Base-by-base conservation (phyloP, 1,140 invertebrate genomes). In the Armadillidium nasatum region DNA sequence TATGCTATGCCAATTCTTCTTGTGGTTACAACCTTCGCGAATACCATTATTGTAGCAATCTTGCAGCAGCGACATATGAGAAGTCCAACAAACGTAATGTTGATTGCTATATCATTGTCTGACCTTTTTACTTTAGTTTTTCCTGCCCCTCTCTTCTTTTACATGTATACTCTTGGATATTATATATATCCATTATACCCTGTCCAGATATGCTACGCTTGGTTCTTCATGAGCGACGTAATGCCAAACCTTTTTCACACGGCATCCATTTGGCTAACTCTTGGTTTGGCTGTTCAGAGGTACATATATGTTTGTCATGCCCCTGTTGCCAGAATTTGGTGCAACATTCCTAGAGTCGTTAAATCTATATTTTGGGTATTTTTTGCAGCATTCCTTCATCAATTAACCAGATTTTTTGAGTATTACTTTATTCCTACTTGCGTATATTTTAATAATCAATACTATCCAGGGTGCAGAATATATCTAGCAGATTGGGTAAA, bases 251-350 rank as follows among this genome's bases (percentile, higher is more conserved):
- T 95, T 83, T 96, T 95, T 84, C 94, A 96, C 86, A 96, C 94
- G 0, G 92, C 94, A 0, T 95, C 93, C 76, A 94, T 96, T 68
- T 96, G 94, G 93, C 85, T 96, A 76, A 96, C 94, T 0, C 85
- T 96, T 75, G 91, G 92, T 0, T 85, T 96, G 44, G 94, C 94
- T 4, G 90, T 93, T 0, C 94, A 96, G 86, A 87, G 93, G 73
- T 96, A 95, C 85, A 94, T 96, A 77, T 96, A 95, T 85, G 93
- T 96, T 0, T 96, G 94, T 82, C 93, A 95, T 84, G 92, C 93
- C 4, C 90, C 92, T 0, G 88, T 92, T 76, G 94, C 94, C 0
- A 87, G 89, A 77, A 91, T 89, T 23, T 94, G 93, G 90, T 96
- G 94, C 84, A 96, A 94, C 0, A 91, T 94, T 87, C 89, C 91